Evolutionary conservation across 2,797 vertebrate genomes (phyloP).

Genomic region (Scleropages formosus): DNA sequence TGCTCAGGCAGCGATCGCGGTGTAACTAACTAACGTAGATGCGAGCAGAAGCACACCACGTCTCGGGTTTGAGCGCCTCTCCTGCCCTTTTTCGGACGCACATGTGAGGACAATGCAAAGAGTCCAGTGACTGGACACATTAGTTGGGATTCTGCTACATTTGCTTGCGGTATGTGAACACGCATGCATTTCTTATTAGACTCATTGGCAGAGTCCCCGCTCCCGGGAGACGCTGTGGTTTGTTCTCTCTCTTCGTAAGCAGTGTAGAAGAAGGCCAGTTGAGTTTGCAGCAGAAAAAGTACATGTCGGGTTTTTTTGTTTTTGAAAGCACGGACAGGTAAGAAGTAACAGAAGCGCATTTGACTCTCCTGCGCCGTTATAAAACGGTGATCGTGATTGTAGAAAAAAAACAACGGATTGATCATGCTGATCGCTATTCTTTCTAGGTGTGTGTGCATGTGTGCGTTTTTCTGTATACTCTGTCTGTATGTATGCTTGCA

Average conservation of each 20-base stretch:
- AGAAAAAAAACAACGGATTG: background rate
- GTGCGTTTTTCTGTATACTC: too few relatives aligned
- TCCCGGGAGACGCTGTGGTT: constrained; percentile 22
- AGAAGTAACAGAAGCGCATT: too few relatives aligned
- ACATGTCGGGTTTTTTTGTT: background rate
- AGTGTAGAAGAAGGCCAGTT: constrained; percentile 24
- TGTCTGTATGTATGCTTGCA: too few relatives aligned
- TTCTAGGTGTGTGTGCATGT: too few relatives aligned
- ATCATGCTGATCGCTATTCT: too few relatives aligned
- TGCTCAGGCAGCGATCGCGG: too few relatives aligned
- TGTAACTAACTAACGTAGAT: too few relatives aligned
- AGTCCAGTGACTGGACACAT: background rate
- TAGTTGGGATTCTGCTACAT: constrained; percentile 13
- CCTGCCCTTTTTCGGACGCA: background rate
- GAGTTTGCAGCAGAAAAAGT: background rate
- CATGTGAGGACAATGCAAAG: background rate
- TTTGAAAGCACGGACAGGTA: background rate
- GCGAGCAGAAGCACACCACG: too few relatives aligned
- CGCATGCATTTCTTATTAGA: constrained; percentile 22
- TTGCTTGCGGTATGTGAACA: constrained; percentile 23
- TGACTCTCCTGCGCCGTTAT: background rate
- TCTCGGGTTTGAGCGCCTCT: too few relatives aligned
- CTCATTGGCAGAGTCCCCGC: constrained; percentile 4
- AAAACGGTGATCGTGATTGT: background rate
- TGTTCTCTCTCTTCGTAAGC: constrained; percentile 26